Percentiles rank a stretch among this genome's conserved stretches.
phyloP scores from a whole-genome alignment of 2,797 vertebrate species.

The Microctenopoma stevenorrisi region DNA sequence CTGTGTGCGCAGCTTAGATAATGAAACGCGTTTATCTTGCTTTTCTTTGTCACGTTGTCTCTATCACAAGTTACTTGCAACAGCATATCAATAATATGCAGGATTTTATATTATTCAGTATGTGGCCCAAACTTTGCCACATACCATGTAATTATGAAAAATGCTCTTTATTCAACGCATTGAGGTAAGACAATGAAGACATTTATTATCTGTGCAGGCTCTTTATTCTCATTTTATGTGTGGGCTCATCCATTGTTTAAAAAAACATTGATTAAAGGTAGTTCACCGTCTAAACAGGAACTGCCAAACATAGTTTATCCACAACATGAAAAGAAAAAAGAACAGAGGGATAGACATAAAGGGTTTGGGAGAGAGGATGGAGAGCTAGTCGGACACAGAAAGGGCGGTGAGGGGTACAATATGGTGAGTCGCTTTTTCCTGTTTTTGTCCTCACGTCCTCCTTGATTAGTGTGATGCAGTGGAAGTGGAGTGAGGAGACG shows the following conservation, averaged over 20 bases:
- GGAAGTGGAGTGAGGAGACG: slow-evolving; percentile 53
- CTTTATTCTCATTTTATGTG: slow-evolving; percentile 52
- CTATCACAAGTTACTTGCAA: slow-evolving; percentile 13
- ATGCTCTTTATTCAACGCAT: slow-evolving; percentile 39
- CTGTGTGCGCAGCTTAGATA: slow-evolving; percentile 36
- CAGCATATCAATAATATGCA: slow-evolving; percentile 61
- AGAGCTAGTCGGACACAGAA: slow-evolving; percentile 42
- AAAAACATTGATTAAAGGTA: slow-evolving; percentile 53
- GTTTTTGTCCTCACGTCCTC: slow-evolving; percentile 75
- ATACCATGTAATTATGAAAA: slow-evolving; percentile 61
- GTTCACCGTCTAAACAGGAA: slow-evolving; percentile 66
- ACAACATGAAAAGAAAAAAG: slow-evolving; percentile 50
- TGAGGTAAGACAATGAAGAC: slow-evolving; percentile 60
- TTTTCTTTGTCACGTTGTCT: slow-evolving; percentile 56
- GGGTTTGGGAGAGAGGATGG: slow-evolving; percentile 42
- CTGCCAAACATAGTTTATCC: slow-evolving; percentile 57
- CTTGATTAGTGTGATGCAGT: slow-evolving; percentile 67
- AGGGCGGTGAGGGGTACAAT: slow-evolving; percentile 48
- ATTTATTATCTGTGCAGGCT: slow-evolving; percentile 56
- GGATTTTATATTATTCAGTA: slow-evolving; percentile 61
- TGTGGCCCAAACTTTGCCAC: slow-evolving; percentile 46
- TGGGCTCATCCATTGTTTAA: slow-evolving; percentile 43
- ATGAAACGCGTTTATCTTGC: slow-evolving; percentile 53
- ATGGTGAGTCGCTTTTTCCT: slow-evolving; percentile 70
- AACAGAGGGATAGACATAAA: slow-evolving; percentile 49